Base-by-base conservation (phyloP, 1,140 invertebrate species). In the Dreissena polymorpha region DNA sequence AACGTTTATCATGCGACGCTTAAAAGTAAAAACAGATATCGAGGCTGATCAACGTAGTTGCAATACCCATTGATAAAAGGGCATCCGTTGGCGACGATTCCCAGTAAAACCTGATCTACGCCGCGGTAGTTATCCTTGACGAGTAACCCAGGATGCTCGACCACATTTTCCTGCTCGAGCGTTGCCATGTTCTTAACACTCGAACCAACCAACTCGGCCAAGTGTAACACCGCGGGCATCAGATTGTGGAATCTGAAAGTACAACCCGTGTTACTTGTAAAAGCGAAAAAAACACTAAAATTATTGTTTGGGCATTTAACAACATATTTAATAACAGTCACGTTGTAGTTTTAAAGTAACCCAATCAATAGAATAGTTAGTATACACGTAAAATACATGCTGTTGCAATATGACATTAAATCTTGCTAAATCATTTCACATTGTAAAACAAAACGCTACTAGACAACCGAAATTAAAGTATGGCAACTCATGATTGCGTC, bases 191-290 rank as follows among this genome's bases (percentile, higher is more conserved):
- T 74, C 0, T n/a, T 3, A 13, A 49, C 29, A 13, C 23, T 27
- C 2, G 18, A 13, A 0, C 72, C 57, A 0, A 18, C 23, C 21
- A 23, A 16, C 64, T 63, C 10, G n/a, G 72, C 23, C 57, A 63
- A 29, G 27, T 74, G 72, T 0, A 74, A 13, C 13, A 16, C 39
- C 49, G 72, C 23, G 14, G 72, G 72, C 72, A 74, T 74, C 72
- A 74, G 13, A n/a, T 63, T 74, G 27, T 74, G 72, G 18, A 63
- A 74, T 39, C 72, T 74, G 21, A 29, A 67, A 67, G 21, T 67
- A 67, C 39, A 39, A 8, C 39, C n/a, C 39, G 8, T 39, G 8
- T 39, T 39, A 39, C 39, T 2, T 39, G 39, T 39, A 39, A 39
- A 5, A 39, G 39, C 39, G 39, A 8, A 39, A 39, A 2, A 39